Conservation (phyloP, 2,113 vertebrate species). For the Drymodes brunneopygia region DNA sequence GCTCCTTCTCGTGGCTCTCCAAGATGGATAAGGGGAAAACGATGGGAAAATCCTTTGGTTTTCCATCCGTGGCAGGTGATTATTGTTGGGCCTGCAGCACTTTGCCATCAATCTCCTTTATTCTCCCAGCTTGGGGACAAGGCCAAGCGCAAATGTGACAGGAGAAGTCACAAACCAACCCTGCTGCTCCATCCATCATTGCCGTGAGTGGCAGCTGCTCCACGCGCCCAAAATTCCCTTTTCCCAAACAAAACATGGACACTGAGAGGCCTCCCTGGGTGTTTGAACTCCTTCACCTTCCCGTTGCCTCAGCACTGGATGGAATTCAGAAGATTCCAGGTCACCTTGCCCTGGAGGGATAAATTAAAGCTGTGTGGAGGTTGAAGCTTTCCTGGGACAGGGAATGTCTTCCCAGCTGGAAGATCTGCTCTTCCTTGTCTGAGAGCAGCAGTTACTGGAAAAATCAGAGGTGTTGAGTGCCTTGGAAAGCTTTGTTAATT, state of each 20-base stretch:
- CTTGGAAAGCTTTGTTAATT: not conserved
- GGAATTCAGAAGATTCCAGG: not conserved
- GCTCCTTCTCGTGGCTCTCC: not conserved
- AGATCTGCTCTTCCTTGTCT: not conserved
- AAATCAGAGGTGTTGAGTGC: not conserved
- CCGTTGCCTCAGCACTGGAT: not conserved
- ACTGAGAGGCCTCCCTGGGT: not conserved
- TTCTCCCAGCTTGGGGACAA: not conserved
- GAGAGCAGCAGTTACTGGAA: not conserved
- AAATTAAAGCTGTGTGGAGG: not conserved
- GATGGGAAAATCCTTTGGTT: not conserved
- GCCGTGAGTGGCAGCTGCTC: not conserved
- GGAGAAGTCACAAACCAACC: not conserved
- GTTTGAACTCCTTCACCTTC: not conserved
- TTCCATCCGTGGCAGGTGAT: not conserved
- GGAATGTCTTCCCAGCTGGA: not conserved
- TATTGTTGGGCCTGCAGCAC: not conserved
- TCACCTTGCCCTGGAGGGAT: not conserved
- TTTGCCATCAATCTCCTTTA: not conserved
- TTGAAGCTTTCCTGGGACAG: not conserved
- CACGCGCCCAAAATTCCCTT: fast-evolving
- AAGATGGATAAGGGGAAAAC: not conserved
- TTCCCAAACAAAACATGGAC: not conserved
- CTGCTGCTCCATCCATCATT: not conserved
- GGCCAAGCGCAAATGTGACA: not conserved